phyloP scores from a whole-genome alignment of 2,888 invertebrate genomes.

The Heliconius aoede region DNA sequence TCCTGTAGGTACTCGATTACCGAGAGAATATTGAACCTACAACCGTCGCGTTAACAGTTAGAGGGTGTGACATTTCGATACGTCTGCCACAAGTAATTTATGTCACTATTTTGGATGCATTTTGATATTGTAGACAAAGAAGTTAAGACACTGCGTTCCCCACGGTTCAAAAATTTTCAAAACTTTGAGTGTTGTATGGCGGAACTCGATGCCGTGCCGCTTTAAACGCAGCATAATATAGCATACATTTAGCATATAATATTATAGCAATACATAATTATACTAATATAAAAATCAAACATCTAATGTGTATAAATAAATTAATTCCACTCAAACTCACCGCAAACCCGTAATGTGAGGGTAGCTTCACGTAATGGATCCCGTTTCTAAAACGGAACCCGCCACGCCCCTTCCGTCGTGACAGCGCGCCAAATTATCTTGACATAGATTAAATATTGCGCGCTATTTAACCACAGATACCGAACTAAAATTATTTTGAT shows the following conservation, averaged over 20 bases:
- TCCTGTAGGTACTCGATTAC: neutral
- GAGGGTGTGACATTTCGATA: no score
- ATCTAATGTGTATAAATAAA: conserved; percentile 3
- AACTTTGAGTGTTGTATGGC: no score
- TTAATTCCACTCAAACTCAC: conserved; percentile 11
- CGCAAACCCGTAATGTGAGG: conserved; percentile 34
- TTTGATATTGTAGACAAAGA: no score
- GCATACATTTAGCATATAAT: no score
- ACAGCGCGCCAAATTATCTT: conserved; percentile 64
- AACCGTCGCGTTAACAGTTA: no score
- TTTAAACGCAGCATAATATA: no score
- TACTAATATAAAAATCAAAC: neutral
- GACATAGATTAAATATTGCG: conserved; percentile 49
- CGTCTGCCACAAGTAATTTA: no score
- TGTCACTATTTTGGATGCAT: no score
- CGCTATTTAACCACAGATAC: conserved; percentile 45
- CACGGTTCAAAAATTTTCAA: no score
- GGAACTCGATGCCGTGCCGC: no score
- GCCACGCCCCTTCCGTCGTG: conserved; percentile 77
- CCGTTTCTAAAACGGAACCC: conserved; percentile 67
- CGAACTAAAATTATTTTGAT: neutral
- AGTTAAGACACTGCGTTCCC: no score
- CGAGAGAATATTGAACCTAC: neutral
- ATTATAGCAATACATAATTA: no score
- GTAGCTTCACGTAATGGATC: conserved; percentile 51